These are phyloP conservation scores for Bagarius yarrelli DNA, from an alignment of 2,113 vertebrate genomes.

Conservation along the genomic window DNA sequence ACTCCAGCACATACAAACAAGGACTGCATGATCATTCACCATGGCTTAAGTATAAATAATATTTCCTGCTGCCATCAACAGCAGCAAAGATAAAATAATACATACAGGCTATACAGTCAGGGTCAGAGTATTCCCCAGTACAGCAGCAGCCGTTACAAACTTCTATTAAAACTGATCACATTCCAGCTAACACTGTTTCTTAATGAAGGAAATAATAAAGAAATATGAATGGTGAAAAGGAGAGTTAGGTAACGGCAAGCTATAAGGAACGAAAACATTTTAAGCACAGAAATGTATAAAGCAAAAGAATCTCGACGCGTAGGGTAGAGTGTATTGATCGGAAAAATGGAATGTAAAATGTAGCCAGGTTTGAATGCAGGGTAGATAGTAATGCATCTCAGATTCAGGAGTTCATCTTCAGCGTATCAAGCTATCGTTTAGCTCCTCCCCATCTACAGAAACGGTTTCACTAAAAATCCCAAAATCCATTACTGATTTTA, in stretches of 20 bases:
- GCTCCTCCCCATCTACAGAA: conserved; percentile 3
- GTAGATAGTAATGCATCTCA: not conserved
- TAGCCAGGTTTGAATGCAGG: not conserved
- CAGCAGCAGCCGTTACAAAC: conserved; percentile 23
- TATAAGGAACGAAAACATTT: not conserved
- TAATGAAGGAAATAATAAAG: conserved; percentile 39
- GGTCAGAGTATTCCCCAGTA: not conserved
- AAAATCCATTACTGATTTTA: conserved; percentile 50
- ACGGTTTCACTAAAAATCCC: conserved; percentile 26
- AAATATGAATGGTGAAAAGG: conserved; percentile 40
- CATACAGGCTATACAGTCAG: not conserved
- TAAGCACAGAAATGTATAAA: conserved; percentile 41
- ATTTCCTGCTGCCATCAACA: conserved; percentile 21
- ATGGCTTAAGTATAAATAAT: not conserved
- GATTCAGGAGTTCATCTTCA: conserved; percentile 12
- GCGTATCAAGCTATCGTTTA: not conserved
- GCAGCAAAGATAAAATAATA: not conserved
- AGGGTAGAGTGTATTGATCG: not conserved
- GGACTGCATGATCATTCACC: not conserved
- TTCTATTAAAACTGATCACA: conserved; percentile 36
- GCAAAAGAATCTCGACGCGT: not conserved
- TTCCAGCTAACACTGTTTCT: conserved; percentile 14
- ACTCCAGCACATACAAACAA: not conserved
- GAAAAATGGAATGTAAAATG: conserved; percentile 13
- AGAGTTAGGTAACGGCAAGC: conserved; percentile 32